These are phyloP conservation scores for Yoshiicerus persimilis DNA, from an alignment of 1,140 invertebrate genomes.

Conservation along the genomic window DNA sequence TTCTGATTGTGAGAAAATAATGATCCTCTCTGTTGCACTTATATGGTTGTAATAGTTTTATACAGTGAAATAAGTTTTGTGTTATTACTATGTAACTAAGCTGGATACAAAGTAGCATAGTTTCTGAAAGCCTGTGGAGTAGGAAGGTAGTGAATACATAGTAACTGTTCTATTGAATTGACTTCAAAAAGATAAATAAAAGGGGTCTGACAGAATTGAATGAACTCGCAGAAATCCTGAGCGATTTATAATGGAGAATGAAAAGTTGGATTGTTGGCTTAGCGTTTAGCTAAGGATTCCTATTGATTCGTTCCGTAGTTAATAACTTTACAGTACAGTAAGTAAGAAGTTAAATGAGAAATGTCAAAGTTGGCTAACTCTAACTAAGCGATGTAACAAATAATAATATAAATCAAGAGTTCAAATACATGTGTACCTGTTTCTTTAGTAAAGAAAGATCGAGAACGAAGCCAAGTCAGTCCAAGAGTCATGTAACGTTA, in stretches of 20 bases:
- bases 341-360: slow-evolving; percentile 15
- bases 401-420: not conserved
- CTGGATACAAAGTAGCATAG: not conserved
- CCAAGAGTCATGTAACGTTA: not conserved
- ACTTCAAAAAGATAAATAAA: slow-evolving; percentile 5
- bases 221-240: slow-evolving; percentile 7
- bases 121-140: not conserved
- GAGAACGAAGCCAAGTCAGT: not conserved
- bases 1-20: not conserved
- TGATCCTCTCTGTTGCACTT: not conserved
- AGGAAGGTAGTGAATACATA: not conserved
- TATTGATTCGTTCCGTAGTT: slow-evolving; percentile 4
- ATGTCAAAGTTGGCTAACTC: slow-evolving; percentile 4
- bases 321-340: not conserved
- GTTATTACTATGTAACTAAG: not conserved
- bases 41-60: not conserved
- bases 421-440: not conserved
- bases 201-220: not conserved
- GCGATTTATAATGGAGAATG: slow-evolving; percentile 14
- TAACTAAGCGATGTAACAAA: not conserved
- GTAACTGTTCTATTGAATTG: not conserved
- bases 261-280: slow-evolving; percentile 3
- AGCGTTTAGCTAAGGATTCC: not conserved
- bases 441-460: not conserved
- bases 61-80: not conserved